These are phyloP conservation scores for Tachina lurida DNA, from an alignment of 2,888 invertebrate genomes.

Conservation along the genomic window DNA sequence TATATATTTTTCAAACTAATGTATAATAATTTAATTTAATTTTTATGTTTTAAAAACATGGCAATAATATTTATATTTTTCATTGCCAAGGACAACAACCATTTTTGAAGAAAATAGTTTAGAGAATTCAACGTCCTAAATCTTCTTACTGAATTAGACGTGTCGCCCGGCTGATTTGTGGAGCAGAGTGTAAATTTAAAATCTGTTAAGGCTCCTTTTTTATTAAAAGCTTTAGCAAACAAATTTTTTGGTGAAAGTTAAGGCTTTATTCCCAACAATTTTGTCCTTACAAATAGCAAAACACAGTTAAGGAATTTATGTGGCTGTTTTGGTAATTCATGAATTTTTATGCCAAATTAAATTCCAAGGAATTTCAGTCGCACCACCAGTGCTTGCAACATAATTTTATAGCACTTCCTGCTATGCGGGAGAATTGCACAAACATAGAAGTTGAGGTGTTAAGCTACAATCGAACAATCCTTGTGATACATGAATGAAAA, in stretches of 20 bases:
- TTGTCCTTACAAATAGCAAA: background rate
- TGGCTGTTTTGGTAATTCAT: slow-evolving; percentile 48
- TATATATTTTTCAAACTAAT: too few species aligned
- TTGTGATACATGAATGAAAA: background rate
- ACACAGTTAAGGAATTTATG: background rate
- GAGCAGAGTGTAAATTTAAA: too few species aligned
- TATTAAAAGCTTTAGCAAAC: background rate
- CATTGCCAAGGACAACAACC: too few species aligned
- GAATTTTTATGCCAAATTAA: slow-evolving; percentile 64
- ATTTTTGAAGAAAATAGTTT: too few species aligned
- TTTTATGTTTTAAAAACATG: too few species aligned
- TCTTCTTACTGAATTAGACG: too few species aligned
- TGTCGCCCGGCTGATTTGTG: too few species aligned
- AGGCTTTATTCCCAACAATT: background rate
- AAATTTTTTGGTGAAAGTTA: background rate
- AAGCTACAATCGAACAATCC: background rate
- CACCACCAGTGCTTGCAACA: slow-evolving; percentile 25
- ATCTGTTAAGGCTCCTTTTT: too few species aligned
- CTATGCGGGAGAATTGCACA: background rate
- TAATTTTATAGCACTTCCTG: slow-evolving; percentile 3
- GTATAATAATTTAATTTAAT: too few species aligned
- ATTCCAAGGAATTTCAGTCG: slow-evolving; percentile 40
- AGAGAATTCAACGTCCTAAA: too few species aligned
- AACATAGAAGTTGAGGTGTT: background rate
- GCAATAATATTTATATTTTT: too few species aligned